Conservation (phyloP, 2,797 vertebrate genomes). For the Anolis apletophallus region DNA sequence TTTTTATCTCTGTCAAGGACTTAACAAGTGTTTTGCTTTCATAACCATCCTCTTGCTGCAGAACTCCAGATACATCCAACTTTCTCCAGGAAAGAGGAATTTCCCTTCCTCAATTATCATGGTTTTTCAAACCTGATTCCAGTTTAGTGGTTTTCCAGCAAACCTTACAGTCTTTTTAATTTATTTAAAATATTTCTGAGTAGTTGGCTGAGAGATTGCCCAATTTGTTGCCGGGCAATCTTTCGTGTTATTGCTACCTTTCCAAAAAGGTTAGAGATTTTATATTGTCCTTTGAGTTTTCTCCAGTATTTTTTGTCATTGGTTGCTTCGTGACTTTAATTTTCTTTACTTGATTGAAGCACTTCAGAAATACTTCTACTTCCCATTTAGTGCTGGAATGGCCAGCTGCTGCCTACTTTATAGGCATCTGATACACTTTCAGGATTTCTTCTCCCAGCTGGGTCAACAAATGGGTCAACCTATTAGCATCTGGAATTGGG, state of each 20-base stretch:
- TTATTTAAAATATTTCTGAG: not conserved
- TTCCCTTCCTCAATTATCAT: not conserved
- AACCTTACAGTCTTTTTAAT: not conserved
- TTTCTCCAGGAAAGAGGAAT: not conserved
- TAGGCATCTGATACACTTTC: constrained; percentile 14
- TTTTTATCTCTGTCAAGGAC: not conserved
- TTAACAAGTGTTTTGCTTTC: not conserved
- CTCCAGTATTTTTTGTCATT: not conserved
- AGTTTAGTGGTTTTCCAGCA: not conserved
- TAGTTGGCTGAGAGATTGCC: not conserved
- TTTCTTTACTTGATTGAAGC: constrained; percentile 12
- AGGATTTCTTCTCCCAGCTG: constrained; percentile 12
- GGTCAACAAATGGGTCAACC: constrained; percentile 44
- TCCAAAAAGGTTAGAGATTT: not conserved
- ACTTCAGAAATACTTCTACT: constrained; percentile 18
- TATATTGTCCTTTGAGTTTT: not conserved
- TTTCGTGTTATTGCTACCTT: not conserved
- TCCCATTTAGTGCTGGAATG: constrained; percentile 43
- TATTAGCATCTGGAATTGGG: constrained; percentile 40
- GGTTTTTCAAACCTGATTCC: not conserved
- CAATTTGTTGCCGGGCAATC: not conserved
- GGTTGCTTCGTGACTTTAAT: not conserved
- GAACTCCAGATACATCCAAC: not conserved
- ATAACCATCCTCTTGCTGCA: not conserved
- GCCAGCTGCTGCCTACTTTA: constrained; percentile 23